Evolutionary conservation across 2,888 invertebrate species (phyloP).

Genomic region (Ceriagrion tenellum): DNA sequence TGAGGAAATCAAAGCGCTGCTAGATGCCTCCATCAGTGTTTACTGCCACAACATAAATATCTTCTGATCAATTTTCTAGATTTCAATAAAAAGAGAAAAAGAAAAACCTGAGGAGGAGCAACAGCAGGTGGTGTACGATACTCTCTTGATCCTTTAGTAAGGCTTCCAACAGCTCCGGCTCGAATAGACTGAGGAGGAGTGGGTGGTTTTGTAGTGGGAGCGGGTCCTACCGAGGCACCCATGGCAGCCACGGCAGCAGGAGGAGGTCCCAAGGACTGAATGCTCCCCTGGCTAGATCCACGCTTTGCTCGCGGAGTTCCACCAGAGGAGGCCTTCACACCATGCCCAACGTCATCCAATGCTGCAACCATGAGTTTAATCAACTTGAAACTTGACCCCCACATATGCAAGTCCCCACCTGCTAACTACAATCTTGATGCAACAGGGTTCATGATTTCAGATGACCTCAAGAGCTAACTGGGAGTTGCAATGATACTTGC

Average conservation of each 20-base stretch:
- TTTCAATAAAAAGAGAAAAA: background rate
- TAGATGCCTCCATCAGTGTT: no score
- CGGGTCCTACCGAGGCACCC: conserved; percentile 84
- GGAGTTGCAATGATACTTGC: no score
- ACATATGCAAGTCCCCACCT: no score
- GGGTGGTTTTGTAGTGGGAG: conserved; percentile 96
- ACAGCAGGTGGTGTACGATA: conserved; percentile 98
- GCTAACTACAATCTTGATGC: no score
- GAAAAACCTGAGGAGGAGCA: conserved; percentile 92
- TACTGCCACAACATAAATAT: background rate
- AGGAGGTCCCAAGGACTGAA: conserved; percentile 77
- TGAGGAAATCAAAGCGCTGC: no score
- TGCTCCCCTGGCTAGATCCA: conserved; percentile 85
- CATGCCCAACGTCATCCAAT: conserved; percentile 97
- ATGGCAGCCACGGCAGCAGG: conserved; percentile 77
- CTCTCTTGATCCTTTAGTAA: conserved; percentile 84
- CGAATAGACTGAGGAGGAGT: conserved; percentile 92
- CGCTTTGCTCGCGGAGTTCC: conserved; percentile 88
- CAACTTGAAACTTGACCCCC: background rate
- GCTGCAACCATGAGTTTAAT: conserved; percentile 77
- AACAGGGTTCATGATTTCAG: no score
- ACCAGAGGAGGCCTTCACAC: conserved; percentile 83
- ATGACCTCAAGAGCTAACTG: no score
- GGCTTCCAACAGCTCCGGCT: conserved; percentile 78
- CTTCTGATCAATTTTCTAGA: background rate